These are phyloP conservation scores for Rhombomys opimus DNA, from an alignment of 2,113 vertebrate species.

Conservation along the genomic window DNA sequence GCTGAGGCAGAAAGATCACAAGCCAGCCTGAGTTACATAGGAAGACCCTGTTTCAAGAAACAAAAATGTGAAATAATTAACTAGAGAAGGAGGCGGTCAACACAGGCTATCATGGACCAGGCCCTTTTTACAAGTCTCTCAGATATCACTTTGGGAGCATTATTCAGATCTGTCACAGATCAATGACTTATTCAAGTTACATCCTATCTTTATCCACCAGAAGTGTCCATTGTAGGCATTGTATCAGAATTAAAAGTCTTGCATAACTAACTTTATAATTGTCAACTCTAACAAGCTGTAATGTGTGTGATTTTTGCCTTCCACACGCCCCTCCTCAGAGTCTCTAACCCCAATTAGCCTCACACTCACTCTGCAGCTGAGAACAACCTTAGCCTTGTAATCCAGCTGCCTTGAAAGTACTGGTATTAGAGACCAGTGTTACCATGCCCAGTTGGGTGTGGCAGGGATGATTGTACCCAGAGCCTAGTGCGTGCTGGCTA, in stretches of 20 bases:
- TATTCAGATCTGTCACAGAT: slow-evolving; percentile 35
- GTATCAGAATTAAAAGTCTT: slow-evolving; percentile 50
- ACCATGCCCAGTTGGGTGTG: neutral
- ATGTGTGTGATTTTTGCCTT: neutral
- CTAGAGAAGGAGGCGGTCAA: neutral
- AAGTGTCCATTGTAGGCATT: neutral
- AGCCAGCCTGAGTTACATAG: neutral
- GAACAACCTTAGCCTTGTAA: neutral
- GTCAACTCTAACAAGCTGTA: neutral
- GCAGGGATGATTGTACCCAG: neutral
- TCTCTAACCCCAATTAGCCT: neutral
- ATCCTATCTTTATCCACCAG: slow-evolving; percentile 21
- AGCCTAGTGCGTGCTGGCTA: neutral
- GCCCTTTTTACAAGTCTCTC: neutral
- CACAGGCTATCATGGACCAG: neutral
- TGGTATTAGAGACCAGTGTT: neutral
- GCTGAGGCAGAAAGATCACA: neutral
- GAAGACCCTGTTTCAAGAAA: neutral
- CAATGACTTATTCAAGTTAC: slow-evolving; percentile 16
- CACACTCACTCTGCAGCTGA: neutral
- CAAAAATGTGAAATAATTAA: neutral
- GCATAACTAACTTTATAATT: neutral
- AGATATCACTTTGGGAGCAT: neutral
- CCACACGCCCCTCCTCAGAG: neutral
- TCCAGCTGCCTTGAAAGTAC: neutral